Evolutionary conservation across 2,113 vertebrate genomes (phyloP), one percentile per base, ranked within the genome.

Genomic region (Bufo gargarizans): DNA sequence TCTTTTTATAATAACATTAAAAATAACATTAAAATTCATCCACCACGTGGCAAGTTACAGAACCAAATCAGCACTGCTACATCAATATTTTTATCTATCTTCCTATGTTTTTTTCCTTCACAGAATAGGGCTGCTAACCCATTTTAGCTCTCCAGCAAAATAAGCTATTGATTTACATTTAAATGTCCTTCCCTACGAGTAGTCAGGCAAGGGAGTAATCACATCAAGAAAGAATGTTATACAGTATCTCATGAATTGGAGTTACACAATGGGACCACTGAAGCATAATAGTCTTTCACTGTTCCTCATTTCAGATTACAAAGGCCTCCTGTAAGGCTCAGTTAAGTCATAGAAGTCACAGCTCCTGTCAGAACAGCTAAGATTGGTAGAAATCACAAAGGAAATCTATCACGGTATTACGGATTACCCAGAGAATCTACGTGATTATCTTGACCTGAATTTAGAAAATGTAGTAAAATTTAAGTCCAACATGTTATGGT

Each of bases 261-360:
- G 47, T 65, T 69, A 12, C 87, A 89, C 82, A 89, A 89, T 84
- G 82, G 47, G 82, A 69, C 82, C 77, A 22, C 72, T 89, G 72
- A 84, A 84, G 87, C 87, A 67, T 84, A 76, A 89, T 84, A 78
- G 71, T 84, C 82, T 89, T 84, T 72, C 49, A 78, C 72, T 89
- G 87, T 84, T 88, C 58, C 79, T 82, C 79, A 88, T 88, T 88
- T 82, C 67, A 88, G 56, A 82, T 82, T 82, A 88, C 86, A 88
- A 88, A 82, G 78, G 67, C 86, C 86, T 88, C 86, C 86, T 82
- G 86, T 88, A 56, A 58, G 45, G 78, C 53, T 82, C 50, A 76
- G 79, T 88, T 74, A 74, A 82, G 86, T 61, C 86, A 82, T 53
- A 61, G 43, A 88, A 71, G 86, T 82, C 55, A 82, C 79, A 74